These are phyloP conservation scores for Barnardius zonarius DNA, from an alignment of 2,113 vertebrate genomes.

Conservation along the genomic window DNA sequence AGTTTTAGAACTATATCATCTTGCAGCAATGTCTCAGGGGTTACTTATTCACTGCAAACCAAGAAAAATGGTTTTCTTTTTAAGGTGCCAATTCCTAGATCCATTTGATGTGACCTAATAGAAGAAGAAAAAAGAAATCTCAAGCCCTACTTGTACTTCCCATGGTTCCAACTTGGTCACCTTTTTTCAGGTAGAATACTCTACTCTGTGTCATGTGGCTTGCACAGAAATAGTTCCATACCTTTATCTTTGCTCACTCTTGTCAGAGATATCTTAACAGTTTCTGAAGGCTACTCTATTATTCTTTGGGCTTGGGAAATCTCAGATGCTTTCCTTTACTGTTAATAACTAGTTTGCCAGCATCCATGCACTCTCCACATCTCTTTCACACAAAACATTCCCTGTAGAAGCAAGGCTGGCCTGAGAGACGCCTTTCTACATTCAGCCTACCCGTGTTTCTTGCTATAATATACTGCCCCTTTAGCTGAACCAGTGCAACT, in stretches of 20 bases:
- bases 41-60: not conserved
- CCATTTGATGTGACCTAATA: not conserved
- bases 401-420: not conserved
- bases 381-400: not conserved
- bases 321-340: not conserved
- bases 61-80: not conserved
- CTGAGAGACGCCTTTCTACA: not conserved
- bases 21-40: not conserved
- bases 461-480: not conserved
- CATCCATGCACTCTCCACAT: not conserved
- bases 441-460: not conserved
- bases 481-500: not conserved
- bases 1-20: not conserved
- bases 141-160: not conserved
- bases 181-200: not conserved
- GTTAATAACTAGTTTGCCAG: not conserved
- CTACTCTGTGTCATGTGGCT: not conserved
- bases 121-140: not conserved
- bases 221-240: not conserved
- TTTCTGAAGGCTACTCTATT: not conserved
- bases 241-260: not conserved
- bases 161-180: not conserved
- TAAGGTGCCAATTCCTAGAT: not conserved
- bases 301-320: not conserved
- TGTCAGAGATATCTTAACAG: not conserved